Evolutionary conservation across 2,113 vertebrate genomes (phyloP), one percentile per base, ranked within the genome.

Genomic region (Antigone vipio): DNA sequence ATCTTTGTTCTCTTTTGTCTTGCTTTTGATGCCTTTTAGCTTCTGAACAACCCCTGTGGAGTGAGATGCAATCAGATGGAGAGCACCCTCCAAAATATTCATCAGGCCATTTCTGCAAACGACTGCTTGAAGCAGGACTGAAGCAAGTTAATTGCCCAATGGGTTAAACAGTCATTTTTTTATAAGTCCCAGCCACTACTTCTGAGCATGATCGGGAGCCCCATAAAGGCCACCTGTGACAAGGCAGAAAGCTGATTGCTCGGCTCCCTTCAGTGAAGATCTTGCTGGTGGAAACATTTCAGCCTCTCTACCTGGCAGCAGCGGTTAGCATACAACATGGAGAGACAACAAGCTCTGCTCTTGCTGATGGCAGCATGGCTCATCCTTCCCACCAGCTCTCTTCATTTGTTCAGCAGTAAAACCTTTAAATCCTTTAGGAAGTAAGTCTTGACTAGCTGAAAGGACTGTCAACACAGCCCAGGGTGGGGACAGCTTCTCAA

Each of bases 301-400:
- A 59, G n/a, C 23, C 45, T 53, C n/a, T 42, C 38, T 47, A 56
- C n/a, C 30, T 73, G 30, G 17, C 27, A 45, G 24, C 59, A 85
- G 32, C 4, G 1, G 35, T 29, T 47, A 52, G 22, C 58, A 52
- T 47, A 62, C 11, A 64, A 30, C 55, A 26, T 3, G 40, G 53
- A 30, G 14, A 5, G n/a, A 84, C n/a, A 71, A 38, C 0, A 3
- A 73, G 44, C 10, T 32, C 49, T 32, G 12, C 22, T 42, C 1
- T 0, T 63, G 44, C 47, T 38, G 15, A n/a, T 1, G 1, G 40
- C 35, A 30, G 29, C 1, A 4, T 11, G 14, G 42, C 32, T 74
- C 9, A 40, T 63, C 40, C 11, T 69, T 60, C 47, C 32, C 38
- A 58, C 19, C 21, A 63, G 21, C 22, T 72, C 24, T 9, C 22